Percentiles rank a stretch among this genome's conserved stretches.
Conservation (phyloP, 2,113 vertebrate species). For the Copsychus sechellarum region DNA sequence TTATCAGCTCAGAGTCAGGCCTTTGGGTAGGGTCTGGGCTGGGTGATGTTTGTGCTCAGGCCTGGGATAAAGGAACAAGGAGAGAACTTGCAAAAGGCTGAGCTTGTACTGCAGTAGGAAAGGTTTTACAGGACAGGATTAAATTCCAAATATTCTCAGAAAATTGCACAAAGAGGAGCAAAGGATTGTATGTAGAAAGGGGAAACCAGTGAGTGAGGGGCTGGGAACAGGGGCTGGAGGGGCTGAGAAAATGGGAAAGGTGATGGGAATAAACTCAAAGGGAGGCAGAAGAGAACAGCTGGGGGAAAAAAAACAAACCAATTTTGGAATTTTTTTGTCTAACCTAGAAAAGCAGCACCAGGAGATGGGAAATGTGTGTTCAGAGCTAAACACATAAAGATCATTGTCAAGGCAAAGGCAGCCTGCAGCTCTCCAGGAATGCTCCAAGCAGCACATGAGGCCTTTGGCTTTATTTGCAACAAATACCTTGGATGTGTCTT, state of each 20-base stretch:
- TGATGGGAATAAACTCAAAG: neutral
- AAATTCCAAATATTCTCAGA: neutral
- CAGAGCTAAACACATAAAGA: neutral
- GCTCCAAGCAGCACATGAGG: neutral
- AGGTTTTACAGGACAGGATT: neutral
- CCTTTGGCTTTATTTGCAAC: neutral
- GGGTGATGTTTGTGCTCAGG: neutral
- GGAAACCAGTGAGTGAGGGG: neutral
- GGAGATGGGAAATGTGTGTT: neutral
- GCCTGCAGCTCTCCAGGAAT: neutral
- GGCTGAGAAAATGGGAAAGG: neutral
- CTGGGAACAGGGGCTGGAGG: neutral
- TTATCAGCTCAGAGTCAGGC: neutral
- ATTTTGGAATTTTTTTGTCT: neutral
- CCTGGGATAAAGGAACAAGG: neutral
- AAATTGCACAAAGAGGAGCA: neutral
- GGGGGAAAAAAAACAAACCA: accelerated
- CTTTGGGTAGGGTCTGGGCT: neutral
- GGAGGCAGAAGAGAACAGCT: neutral
- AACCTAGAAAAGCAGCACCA: neutral
- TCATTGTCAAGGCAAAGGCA: neutral
- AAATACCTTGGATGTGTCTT: neutral
- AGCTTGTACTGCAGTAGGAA: neutral
- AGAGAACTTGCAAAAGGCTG: neutral
- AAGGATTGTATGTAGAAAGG: neutral